Conservation (phyloP, 2,888 invertebrate genomes). For the Ctena decussata region DNA sequence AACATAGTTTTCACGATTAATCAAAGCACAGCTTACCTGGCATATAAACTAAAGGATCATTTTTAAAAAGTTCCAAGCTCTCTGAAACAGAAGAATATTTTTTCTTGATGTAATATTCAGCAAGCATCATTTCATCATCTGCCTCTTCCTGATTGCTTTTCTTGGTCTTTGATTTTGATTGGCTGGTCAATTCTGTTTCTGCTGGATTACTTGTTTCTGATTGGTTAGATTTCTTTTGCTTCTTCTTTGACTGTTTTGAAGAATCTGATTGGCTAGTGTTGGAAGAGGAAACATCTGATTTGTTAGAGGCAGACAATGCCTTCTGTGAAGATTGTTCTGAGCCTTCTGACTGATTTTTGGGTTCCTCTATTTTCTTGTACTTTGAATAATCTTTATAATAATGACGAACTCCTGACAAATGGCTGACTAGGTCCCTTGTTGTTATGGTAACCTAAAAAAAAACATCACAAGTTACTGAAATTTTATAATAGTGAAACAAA, state of each 20-base stretch:
- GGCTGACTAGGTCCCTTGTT: constrained; percentile 88
- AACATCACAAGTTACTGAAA: too few species aligned
- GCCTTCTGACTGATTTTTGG: not conserved
- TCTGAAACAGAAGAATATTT: constrained; percentile 85
- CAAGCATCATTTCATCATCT: not conserved
- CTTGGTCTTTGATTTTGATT: not conserved
- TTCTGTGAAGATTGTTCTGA: too few species aligned
- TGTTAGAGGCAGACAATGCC: not conserved
- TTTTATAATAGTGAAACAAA: too few species aligned
- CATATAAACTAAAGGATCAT: constrained; percentile 88
- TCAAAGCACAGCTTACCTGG: too few species aligned
- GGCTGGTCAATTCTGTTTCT: not conserved
- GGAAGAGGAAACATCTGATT: too few species aligned
- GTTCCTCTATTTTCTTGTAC: constrained; percentile 25
- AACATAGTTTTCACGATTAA: too few species aligned
- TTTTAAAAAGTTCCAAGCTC: constrained; percentile 88
- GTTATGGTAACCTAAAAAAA: constrained; percentile 87
- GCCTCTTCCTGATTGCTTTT: not conserved
- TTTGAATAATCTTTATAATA: constrained; percentile 85
- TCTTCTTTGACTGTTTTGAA: not conserved
- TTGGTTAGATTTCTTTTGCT: not conserved
- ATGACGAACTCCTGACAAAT: constrained; percentile 89
- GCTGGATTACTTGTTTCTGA: not conserved
- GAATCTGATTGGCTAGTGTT: not conserved
- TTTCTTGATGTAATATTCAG: constrained; percentile 87